Evolutionary conservation across 2,888 invertebrate species (phyloP).

Genomic region (Lepetodrilus schrolli): DNA sequence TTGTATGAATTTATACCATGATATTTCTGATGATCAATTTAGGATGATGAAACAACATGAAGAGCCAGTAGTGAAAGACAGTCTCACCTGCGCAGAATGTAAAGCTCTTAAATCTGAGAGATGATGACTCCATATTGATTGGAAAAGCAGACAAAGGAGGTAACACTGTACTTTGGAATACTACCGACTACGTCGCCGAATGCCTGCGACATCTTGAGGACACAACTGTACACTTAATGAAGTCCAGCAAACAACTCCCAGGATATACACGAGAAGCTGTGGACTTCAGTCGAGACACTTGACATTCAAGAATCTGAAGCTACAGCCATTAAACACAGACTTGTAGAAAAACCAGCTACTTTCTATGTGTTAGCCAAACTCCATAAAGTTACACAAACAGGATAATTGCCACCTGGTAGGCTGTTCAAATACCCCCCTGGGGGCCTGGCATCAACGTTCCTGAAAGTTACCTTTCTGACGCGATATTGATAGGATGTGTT

Average conservation of each 20-base stretch:
- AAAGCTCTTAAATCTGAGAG: too few relatives aligned
- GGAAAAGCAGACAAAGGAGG: slow-evolving; percentile 26
- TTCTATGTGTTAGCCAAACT: slow-evolving; percentile 8
- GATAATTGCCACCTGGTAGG: not conserved
- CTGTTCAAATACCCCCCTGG: too few relatives aligned
- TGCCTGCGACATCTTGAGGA: not conserved
- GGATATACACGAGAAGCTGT: not conserved
- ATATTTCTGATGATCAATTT: too few relatives aligned
- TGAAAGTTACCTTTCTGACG: too few relatives aligned
- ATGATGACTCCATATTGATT: not conserved
- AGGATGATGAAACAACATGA: too few relatives aligned
- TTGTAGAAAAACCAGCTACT: not conserved
- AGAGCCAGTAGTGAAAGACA: too few relatives aligned
- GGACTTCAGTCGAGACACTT: not conserved
- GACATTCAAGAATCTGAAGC: not conserved
- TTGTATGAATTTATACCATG: too few relatives aligned
- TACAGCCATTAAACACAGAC: not conserved
- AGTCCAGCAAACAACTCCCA: not conserved
- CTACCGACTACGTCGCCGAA: not conserved
- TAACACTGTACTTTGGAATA: not conserved
- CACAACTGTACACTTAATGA: not conserved
- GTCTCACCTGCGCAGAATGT: too few relatives aligned
- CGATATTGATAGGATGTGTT: too few relatives aligned
- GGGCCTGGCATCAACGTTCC: too few relatives aligned
- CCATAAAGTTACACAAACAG: not conserved